Evolutionary conservation across 2,113 vertebrate species (phyloP), one percentile per base, ranked within the genome.

Genomic region (Cairina moschata): DNA sequence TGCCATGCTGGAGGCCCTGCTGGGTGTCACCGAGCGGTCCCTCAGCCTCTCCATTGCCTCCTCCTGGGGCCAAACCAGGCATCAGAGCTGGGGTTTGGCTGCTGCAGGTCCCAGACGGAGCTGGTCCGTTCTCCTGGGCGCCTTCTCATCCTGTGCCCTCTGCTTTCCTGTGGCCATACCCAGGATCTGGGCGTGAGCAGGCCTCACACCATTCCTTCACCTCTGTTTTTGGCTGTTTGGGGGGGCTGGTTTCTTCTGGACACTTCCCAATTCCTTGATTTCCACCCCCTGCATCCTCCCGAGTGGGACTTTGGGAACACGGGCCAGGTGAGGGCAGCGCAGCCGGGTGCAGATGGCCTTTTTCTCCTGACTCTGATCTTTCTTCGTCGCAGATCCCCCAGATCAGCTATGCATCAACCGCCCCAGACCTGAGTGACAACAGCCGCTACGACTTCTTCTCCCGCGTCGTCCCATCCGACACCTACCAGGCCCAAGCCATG

Each of bases 401-500:
- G 98, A 99, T 99, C 98, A 99, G 99, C 97, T 99, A 99, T 3
- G 99, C 99, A 80, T 99, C 99, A 95, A 99, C 99, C 1, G 99
- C 99, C 3, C 99, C 99, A 0, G 99, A 99, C 97, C 97, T 99
- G 96, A 99, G 99, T 0, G 99, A 99, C 93, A 99, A 99, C 98
- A 99, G 98, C 91, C 99, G 99, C 96, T 99, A 99, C 1, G 99
- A 99, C 97, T 99, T 99, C 98, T 99, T 99, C 97, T 99, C 99
- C 48, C 98, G 99, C 0, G 99, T 99, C 12, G 99, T 99, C 54
- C 99, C 99, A 0, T 99, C 99, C 0, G 99, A 99, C 98, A 99
- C 99, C 11, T 99, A 99, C 97, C 99, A 99, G 97, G 99, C 99
- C 56, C 99, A 99, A 96, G 99, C 99, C 82, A 99, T 99, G 99